Base-by-base conservation (phyloP, 2,888 invertebrate genomes). In the Metopia argyrocephala region DNA sequence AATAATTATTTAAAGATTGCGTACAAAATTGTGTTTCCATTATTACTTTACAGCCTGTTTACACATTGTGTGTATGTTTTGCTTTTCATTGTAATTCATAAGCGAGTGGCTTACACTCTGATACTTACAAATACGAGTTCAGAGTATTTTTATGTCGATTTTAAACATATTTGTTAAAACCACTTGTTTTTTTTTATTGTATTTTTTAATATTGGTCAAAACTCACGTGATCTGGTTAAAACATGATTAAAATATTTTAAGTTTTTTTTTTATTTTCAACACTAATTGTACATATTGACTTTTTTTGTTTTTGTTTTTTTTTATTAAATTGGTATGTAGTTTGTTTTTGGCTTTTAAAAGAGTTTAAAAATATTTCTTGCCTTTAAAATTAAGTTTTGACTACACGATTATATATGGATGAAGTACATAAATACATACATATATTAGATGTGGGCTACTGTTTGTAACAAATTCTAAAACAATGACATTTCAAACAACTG, bases 221-320 rank as follows among this genome's bases (percentile, higher is more conserved):
- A 66, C 66, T 78, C 81, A 81, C 74, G 81, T 74, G 81, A 75
- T 74, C 25, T 46, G 59, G 18, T 66, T n/a, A 62, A 68, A 27
- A 57, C 18, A 56, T 50, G 54, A 65, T 74, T 57, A 20, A 28
- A 28, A 61, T 56, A 28, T 18, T 57, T n/a, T 27, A 3, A n/a
- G 38, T 3, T 9, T 38, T 38, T 38, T 38, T 38, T 9, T 38
- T 12, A 38, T 38, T 9, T n/a, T n/a, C n/a, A n/a, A n/a, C n/a
- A n/a, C n/a, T 38, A 38, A 12, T 38, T 12, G 38, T 15, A 15
- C 3, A 15, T 15, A 9, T 38, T 1, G 15, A 38, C 12, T 38
- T 38, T 38, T 38, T 15, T 15, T 15, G 15, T 15, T 31, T 1
- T 3, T 31, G 31, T 38, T 38, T 38, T 3, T 38, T 38, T 38